A percentile compares a stretch with the other conserved stretches of the same genome.
Evolutionary conservation across 2,113 vertebrate species (phyloP).

Genomic region (Apteryx mantelli): DNA sequence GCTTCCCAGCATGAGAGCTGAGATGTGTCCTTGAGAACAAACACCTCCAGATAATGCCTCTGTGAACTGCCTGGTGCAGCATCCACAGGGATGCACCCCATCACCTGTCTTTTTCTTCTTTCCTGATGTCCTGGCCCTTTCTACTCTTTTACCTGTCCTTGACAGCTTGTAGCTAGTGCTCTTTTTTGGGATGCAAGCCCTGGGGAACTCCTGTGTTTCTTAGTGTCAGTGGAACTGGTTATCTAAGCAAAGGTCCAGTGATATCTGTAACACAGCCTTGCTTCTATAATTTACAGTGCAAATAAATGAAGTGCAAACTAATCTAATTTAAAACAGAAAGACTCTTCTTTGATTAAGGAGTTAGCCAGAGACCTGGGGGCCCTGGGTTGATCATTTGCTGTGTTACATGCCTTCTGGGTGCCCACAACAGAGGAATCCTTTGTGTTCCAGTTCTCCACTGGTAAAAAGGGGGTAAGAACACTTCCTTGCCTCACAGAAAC

Average conservation of each 20-base stretch:
- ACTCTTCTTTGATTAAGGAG: not conserved
- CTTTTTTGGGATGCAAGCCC: not conserved
- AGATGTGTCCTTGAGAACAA: not conserved
- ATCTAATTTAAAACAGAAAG: not conserved
- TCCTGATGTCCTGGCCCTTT: not conserved
- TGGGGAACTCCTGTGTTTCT: not conserved
- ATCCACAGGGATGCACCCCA: not conserved
- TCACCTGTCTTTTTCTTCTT: not conserved
- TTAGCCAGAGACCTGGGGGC: not conserved
- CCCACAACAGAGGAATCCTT: not conserved
- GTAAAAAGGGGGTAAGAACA: constrained; percentile 17
- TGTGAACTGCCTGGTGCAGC: not conserved
- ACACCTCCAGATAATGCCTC: not conserved
- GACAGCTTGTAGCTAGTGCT: not conserved
- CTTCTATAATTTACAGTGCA: not conserved
- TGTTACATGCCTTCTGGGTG: not conserved
- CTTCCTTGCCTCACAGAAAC: not conserved
- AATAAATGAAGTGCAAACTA: not conserved
- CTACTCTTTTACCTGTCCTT: not conserved
- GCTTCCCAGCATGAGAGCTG: not conserved
- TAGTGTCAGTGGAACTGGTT: not conserved
- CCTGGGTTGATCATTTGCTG: not conserved
- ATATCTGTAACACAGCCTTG: not conserved
- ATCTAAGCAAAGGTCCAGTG: not conserved
- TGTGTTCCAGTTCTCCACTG: not conserved